Percentiles rank a stretch among this genome's conserved stretches.
phyloP scores from a whole-genome alignment of 1,140 invertebrate genomes.

The Stenopsyche tienmushanensis region DNA sequence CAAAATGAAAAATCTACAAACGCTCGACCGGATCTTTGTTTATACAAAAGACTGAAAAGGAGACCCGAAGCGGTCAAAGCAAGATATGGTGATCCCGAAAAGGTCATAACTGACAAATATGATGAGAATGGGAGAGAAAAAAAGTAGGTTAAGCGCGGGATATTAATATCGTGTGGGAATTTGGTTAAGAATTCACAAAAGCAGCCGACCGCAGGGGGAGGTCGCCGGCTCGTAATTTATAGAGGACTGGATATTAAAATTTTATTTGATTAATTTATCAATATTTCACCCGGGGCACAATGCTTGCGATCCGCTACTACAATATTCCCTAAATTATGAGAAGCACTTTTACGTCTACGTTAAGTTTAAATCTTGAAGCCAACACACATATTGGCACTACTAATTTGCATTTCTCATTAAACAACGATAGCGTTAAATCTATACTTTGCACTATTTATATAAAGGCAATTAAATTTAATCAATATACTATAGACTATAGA shows the following conservation, averaged over 20 bases:
- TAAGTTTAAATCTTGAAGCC: too few relatives aligned
- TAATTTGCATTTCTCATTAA: too few relatives aligned
- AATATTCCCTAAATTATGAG: not conserved
- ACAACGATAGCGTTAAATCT: too few relatives aligned
- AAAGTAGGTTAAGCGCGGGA: slow-evolving; percentile 21
- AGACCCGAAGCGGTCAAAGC: not conserved
- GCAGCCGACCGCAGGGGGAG: slow-evolving; percentile 3
- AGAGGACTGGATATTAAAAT: slow-evolving; percentile 32
- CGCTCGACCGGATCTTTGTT: not conserved
- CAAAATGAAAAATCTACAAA: slow-evolving; percentile 14
- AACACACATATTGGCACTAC: too few relatives aligned
- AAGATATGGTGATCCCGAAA: too few relatives aligned
- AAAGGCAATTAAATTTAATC: too few relatives aligned
- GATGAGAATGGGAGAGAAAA: not conserved
- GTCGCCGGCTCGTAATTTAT: slow-evolving; percentile 25
- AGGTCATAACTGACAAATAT: not conserved
- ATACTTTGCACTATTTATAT: too few relatives aligned
- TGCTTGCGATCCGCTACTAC: not conserved
- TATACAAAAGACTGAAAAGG: slow-evolving; percentile 5
- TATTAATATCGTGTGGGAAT: slow-evolving; percentile 37
- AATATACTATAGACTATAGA: too few relatives aligned
- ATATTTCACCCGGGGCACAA: slow-evolving; percentile 22
- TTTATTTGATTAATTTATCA: slow-evolving; percentile 39
- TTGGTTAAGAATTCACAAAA: slow-evolving; percentile 28
- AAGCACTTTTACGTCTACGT: too few relatives aligned